These are phyloP conservation scores for Cyanoderma ruficeps DNA, from an alignment of 2,113 vertebrate species.

Conservation along the genomic window DNA sequence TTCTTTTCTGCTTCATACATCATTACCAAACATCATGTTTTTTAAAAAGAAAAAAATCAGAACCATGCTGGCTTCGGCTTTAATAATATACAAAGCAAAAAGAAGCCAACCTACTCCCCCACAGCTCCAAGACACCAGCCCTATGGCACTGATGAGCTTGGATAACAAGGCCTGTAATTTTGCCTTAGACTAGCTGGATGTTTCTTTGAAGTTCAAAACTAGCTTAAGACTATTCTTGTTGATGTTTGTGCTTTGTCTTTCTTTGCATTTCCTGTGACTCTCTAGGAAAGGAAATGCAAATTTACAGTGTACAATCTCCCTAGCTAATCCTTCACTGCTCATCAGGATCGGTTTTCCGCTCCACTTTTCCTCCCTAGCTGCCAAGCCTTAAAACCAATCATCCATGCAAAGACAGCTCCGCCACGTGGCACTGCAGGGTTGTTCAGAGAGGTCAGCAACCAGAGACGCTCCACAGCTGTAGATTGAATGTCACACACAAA, in stretches of 20 bases:
- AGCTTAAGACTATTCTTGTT: not conserved
- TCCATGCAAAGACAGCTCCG: not conserved
- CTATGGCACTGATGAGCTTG: not conserved
- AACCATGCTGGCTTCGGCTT: not conserved
- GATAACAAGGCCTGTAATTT: not conserved
- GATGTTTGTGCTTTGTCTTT: not conserved
- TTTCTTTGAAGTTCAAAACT: not conserved
- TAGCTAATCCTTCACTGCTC: not conserved
- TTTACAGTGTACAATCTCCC: not conserved
- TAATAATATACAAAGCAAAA: not conserved
- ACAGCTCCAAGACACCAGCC: not conserved
- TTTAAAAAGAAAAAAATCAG: not conserved
- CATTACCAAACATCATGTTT: not conserved
- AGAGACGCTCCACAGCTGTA: not conserved
- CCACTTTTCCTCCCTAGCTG: not conserved
- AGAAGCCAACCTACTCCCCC: not conserved
- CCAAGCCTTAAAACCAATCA: not conserved
- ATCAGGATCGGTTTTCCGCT: not conserved
- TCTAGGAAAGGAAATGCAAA: not conserved
- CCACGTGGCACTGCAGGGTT: not conserved
- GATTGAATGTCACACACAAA: not conserved
- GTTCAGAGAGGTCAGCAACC: not conserved
- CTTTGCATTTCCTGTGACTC: not conserved
- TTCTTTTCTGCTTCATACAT: constrained; percentile 23
- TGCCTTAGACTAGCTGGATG: not conserved